These are phyloP conservation scores for Zapus hudsonius DNA, from an alignment of 2,113 vertebrate genomes.

Conservation along the genomic window DNA sequence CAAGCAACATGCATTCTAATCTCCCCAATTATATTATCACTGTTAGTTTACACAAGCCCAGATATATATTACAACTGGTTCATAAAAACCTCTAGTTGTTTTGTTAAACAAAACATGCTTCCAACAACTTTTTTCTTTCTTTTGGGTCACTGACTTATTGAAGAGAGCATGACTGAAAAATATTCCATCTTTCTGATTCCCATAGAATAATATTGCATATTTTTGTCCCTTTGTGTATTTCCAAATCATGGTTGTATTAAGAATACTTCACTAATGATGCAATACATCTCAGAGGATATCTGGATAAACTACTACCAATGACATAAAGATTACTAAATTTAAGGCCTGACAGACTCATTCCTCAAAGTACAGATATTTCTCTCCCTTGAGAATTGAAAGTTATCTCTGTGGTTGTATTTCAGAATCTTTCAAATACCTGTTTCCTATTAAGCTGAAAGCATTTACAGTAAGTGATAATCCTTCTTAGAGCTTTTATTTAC, in stretches of 20 bases:
- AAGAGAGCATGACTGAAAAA: neutral
- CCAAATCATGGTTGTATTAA: neutral
- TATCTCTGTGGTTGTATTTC: neutral
- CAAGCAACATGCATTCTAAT: neutral
- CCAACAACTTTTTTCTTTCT: neutral
- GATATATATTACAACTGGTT: neutral
- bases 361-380: neutral
- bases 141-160: neutral
- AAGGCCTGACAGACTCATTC: neutral
- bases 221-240: neutral
- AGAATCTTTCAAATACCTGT: neutral
- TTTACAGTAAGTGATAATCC: neutral
- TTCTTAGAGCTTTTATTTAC: neutral
- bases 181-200: neutral
- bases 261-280: neutral
- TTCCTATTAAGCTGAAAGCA: neutral
- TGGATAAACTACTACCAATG: neutral
- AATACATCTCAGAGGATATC: neutral
- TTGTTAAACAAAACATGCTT: neutral
- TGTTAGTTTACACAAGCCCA: neutral
- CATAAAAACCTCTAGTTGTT: neutral
- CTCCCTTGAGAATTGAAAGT: neutral
- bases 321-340: neutral
- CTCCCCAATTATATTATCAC: neutral
- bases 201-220: neutral